Conservation (phyloP, 2,797 vertebrate species). For the Cossypha niveicapilla region DNA sequence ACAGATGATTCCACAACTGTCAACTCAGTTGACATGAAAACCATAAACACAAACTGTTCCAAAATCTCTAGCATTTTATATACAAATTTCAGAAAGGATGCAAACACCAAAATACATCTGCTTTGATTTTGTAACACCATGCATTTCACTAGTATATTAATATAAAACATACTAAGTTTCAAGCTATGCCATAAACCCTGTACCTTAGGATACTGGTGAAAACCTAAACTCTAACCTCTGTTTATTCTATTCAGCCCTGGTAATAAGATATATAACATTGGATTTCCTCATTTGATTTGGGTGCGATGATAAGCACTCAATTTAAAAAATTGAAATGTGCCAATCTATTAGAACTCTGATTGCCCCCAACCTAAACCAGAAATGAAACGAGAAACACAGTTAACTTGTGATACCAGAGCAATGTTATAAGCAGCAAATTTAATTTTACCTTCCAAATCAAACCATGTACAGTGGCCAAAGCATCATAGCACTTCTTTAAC, state of each 20-base stretch:
- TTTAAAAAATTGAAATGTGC: background rate
- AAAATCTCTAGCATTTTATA: background rate
- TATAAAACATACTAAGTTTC: background rate
- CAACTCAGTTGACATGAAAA: background rate
- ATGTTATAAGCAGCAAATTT: background rate
- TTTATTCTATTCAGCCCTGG: background rate
- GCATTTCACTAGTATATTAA: background rate
- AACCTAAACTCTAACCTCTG: background rate
- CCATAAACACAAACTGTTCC: background rate
- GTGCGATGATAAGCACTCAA: background rate
- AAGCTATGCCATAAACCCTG: background rate
- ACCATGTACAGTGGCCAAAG: background rate
- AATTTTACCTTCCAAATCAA: background rate
- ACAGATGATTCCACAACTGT: background rate
- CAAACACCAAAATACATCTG: background rate
- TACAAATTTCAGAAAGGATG: background rate
- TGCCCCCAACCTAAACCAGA: background rate
- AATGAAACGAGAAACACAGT: background rate
- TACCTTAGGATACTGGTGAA: background rate
- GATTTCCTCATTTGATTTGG: background rate
- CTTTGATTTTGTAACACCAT: background rate
- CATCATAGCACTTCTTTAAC: background rate
- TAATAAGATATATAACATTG: background rate
- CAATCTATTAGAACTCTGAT: background rate
- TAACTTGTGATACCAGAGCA: background rate